A percentile compares a stretch with the other conserved stretches of the same genome.
Conservation (phyloP, 2,888 invertebrate genomes). For the Chelonus formosanus region DNA sequence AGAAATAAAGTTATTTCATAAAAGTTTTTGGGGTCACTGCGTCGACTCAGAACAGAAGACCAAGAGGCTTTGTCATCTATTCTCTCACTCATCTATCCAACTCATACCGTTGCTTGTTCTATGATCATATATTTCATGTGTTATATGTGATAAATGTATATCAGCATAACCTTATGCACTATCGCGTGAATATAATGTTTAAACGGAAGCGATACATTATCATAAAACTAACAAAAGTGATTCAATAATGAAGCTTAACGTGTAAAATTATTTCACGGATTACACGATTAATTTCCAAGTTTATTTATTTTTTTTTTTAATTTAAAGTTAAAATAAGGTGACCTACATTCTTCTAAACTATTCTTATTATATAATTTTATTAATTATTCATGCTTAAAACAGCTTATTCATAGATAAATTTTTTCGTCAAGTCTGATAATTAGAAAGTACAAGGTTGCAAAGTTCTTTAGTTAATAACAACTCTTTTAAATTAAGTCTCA, state of each 20-base stretch:
- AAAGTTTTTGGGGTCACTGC: slow-evolving; percentile 11
- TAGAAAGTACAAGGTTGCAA: no score
- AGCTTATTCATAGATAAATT: no score
- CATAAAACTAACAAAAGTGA: background rate
- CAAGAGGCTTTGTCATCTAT: slow-evolving; percentile 18
- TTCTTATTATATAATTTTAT: no score
- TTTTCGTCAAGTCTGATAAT: no score
- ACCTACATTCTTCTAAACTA: no score
- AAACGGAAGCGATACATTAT: slow-evolving; percentile 15
- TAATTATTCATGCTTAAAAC: no score
- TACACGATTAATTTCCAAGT: background rate
- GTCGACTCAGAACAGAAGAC: slow-evolving; percentile 10
- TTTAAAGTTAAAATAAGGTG: no score
- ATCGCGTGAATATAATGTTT: slow-evolving; percentile 8
- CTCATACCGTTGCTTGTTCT: slow-evolving; percentile 8
- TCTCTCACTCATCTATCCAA: slow-evolving; percentile 8
- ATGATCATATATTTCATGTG: slow-evolving; percentile 20
- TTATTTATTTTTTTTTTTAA: no score
- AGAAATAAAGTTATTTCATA: background rate
- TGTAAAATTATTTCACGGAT: slow-evolving; percentile 6
- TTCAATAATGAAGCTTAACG: slow-evolving; percentile 3
- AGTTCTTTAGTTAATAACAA: no score
- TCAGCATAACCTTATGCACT: slow-evolving; percentile 1
- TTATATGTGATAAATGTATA: slow-evolving; percentile 6
- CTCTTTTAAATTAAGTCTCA: no score